Evolutionary conservation across 2,888 invertebrate genomes (phyloP).

Genomic region (Agrilus cyanescens): DNA sequence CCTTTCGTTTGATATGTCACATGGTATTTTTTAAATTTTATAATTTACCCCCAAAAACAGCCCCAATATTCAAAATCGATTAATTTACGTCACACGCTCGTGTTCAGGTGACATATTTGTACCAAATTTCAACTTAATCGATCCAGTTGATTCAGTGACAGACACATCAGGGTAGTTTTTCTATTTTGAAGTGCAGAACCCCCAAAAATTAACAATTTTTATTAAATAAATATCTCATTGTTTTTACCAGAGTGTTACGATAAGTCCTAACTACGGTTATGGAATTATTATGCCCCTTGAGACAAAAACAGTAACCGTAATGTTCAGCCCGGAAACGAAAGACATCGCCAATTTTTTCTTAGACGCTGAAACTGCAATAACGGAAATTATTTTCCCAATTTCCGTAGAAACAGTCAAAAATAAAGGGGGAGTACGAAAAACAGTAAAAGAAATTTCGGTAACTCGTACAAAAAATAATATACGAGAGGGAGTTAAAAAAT

Average conservation of each 20-base stretch:
- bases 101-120: too few relatives aligned
- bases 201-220: too few relatives aligned
- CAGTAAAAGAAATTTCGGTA: not conserved
- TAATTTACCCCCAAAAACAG: too few relatives aligned
- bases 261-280: slow-evolving; percentile 22
- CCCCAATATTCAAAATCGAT: too few relatives aligned
- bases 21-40: too few relatives aligned
- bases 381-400: slow-evolving; percentile 7
- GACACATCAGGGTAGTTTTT: too few relatives aligned
- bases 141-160: too few relatives aligned
- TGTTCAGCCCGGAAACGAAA: slow-evolving; percentile 12
- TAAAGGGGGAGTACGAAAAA: slow-evolving; percentile 8
- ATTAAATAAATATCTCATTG: too few relatives aligned
- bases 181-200: too few relatives aligned
- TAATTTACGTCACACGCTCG: too few relatives aligned
- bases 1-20: too few relatives aligned
- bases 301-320: slow-evolving; percentile 14
- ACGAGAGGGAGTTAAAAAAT: not conserved
- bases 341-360: slow-evolving; percentile 12
- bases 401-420: slow-evolving; percentile 14
- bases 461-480: not conserved
- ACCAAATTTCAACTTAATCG: too few relatives aligned
- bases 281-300: slow-evolving; percentile 20
- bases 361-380: slow-evolving; percentile 5
- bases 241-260: slow-evolving; percentile 16